Base-by-base conservation (phyloP, 2,888 invertebrate species). In the Polia nebulosa region DNA sequence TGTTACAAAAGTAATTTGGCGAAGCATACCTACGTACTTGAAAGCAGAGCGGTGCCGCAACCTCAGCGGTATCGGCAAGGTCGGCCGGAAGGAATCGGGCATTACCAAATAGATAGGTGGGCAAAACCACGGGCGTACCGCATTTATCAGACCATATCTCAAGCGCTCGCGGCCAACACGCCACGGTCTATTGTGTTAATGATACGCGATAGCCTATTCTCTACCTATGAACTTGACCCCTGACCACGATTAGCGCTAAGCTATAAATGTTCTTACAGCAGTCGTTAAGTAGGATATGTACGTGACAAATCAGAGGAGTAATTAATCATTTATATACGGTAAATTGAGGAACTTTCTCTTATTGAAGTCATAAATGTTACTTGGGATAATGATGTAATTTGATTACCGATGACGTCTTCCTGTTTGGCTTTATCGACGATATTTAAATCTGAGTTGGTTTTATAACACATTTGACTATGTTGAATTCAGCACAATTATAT, bases 91-190 rank as follows among this genome's bases (percentile, higher is more conserved):
- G 92, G 89, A 93, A 92, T 88, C 83, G 83, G 87, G 87, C 91
- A 90, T 92, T 92, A 92, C 91, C 90, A 90, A 94, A 92, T 88
- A 92, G 91, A 92, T 91, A 91, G 92, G 89, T 89, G 87, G 84
- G 87, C 85, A 85, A 88, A 87, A 86, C 86, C 83, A 85, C 87
- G 81, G 86, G 85, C 87, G 87, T 78, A 76, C 86, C 88, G 82
- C 89, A 90, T 90, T 92, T 90, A 92, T 92, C 91, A 90, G 89
- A 85, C 89, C 88, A 87, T 92, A 93, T 92, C 93, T 89, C 77
- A 85, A 79, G 74, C 71, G 81, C 72, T 75, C 53, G 69, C 67
- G 67, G 72, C 71, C 63, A 71, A 75, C 85, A 83, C 82, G 82
- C 85, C 77, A 86, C 78, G 36, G 62, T 49, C 72, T 81, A 73